These are phyloP conservation scores for Philopedon plagiatum DNA, from an alignment of 2,888 invertebrate genomes.

Conservation along the genomic window DNA sequence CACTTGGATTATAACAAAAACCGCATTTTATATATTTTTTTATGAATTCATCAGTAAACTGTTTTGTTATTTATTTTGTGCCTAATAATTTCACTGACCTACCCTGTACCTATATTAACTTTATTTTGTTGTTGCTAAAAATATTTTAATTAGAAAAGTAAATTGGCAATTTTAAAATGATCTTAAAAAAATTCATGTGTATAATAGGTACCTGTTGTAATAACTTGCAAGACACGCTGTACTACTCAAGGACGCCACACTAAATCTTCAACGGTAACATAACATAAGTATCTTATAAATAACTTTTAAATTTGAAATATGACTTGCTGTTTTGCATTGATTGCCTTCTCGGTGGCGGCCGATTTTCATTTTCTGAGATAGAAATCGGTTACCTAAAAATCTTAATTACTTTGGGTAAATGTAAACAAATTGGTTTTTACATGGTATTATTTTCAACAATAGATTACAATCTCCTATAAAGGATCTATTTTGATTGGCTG, in stretches of 20 bases:
- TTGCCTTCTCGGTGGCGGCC: neutral
- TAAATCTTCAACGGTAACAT: slow-evolving; percentile 4
- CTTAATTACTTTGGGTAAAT: slow-evolving; percentile 35
- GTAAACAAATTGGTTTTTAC: slow-evolving; percentile 31
- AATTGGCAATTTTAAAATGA: neutral
- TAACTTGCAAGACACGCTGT: slow-evolving; percentile 1
- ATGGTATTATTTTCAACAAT: slow-evolving; percentile 20
- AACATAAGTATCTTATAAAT: slow-evolving; percentile 8
- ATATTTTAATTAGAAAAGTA: neutral
- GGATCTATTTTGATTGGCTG: slow-evolving; percentile 12
- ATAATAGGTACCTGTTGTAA: too few species aligned
- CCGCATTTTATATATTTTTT: too few species aligned
- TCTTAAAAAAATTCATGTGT: neutral
- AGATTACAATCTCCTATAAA: slow-evolving; percentile 10
- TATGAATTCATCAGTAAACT: too few species aligned
- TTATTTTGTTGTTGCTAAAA: neutral
- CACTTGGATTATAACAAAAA: too few species aligned
- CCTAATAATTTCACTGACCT: too few species aligned
- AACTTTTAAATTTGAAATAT: slow-evolving; percentile 31
- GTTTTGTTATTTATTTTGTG: too few species aligned
- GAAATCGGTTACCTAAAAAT: slow-evolving; percentile 28
- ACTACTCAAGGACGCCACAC: slow-evolving; percentile 12
- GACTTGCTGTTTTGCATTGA: slow-evolving; percentile 26
- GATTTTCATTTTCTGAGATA: slow-evolving; percentile 20
- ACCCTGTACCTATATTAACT: too few species aligned